Evolutionary conservation across 2,888 invertebrate species (phyloP).

Genomic region (Lasius fuliginosus): DNA sequence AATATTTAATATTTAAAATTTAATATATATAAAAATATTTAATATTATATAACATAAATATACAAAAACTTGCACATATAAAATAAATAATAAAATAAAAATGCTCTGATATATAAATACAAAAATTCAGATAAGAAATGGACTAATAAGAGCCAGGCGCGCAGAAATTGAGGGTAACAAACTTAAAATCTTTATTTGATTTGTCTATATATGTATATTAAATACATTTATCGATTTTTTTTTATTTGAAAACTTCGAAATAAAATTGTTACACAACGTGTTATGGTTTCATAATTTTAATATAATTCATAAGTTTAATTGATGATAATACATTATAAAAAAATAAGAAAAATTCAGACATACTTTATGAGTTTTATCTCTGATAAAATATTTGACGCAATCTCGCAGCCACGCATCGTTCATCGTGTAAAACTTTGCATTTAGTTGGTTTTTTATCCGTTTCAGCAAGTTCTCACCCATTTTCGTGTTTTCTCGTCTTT

Average conservation of each 20-base stretch:
- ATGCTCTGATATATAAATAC: too few species aligned
- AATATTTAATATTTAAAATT: neutral
- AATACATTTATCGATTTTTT: too few species aligned
- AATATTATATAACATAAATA: too few species aligned
- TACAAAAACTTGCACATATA: too few species aligned
- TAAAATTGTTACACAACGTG: slow-evolving; percentile 45
- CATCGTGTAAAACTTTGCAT: slow-evolving; percentile 77
- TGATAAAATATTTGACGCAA: slow-evolving; percentile 80
- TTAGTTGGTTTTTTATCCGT: slow-evolving; percentile 76
- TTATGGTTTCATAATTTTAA: neutral
- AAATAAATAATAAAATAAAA: too few species aligned
- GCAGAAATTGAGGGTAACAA: too few species aligned
- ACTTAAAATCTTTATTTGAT: too few species aligned
- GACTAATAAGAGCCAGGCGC: too few species aligned
- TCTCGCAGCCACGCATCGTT: slow-evolving; percentile 82
- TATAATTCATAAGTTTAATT: slow-evolving; percentile 11
- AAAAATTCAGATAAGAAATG: too few species aligned
- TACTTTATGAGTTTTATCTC: slow-evolving; percentile 23
- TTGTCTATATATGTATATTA: too few species aligned
- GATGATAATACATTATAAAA: neutral
- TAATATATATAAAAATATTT: too few species aligned
- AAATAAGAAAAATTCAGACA: slow-evolving; percentile 1
- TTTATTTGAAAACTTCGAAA: neutral
- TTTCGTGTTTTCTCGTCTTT: slow-evolving; percentile 33
- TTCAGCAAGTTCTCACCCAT: slow-evolving; percentile 74